Evolutionary conservation across 2,113 vertebrate genomes (phyloP).

Genomic region (Semicossyphus pulcher): DNA sequence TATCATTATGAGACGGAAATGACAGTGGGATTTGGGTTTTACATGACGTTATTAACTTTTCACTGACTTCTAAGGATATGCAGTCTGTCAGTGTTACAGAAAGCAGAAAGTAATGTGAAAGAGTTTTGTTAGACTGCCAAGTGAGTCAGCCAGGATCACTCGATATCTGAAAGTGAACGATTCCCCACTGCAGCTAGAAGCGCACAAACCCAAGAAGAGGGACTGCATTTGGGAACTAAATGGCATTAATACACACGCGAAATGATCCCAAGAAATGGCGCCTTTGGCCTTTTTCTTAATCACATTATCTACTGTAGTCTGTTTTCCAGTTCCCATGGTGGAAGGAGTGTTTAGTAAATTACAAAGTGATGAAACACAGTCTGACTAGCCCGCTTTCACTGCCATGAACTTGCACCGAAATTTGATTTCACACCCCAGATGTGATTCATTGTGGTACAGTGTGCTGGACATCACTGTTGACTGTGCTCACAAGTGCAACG

Average conservation of each 20-base stretch:
- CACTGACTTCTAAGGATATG: constrained; percentile 31
- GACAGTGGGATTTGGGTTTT: constrained; percentile 40
- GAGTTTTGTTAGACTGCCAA: constrained; percentile 37
- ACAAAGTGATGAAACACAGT: constrained; percentile 58
- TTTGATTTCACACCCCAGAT: constrained; percentile 64
- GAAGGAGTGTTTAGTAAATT: constrained; percentile 46
- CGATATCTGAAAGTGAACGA: constrained; percentile 35
- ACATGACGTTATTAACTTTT: constrained; percentile 51
- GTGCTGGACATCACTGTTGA: constrained; percentile 14
- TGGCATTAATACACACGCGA: constrained; percentile 23
- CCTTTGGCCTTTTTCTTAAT: constrained; percentile 20
- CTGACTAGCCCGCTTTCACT: constrained; percentile 18
- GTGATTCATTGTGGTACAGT: constrained; percentile 50
- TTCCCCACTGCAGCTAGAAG: constrained; percentile 23
- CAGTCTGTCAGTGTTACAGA: constrained; percentile 11
- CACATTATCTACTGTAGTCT: constrained; percentile 28
- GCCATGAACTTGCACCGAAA: constrained; percentile 49
- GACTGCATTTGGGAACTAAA: neutral
- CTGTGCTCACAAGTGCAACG: constrained; percentile 18
- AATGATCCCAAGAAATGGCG: neutral
- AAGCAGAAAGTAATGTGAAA: constrained; percentile 21
- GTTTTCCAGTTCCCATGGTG: constrained; percentile 23
- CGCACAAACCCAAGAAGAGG: constrained; percentile 3
- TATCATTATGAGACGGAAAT: constrained; percentile 17
- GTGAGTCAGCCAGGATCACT: constrained; percentile 36